phyloP scores from a whole-genome alignment of 2,113 vertebrate genomes.

The Candoia aspera region DNA sequence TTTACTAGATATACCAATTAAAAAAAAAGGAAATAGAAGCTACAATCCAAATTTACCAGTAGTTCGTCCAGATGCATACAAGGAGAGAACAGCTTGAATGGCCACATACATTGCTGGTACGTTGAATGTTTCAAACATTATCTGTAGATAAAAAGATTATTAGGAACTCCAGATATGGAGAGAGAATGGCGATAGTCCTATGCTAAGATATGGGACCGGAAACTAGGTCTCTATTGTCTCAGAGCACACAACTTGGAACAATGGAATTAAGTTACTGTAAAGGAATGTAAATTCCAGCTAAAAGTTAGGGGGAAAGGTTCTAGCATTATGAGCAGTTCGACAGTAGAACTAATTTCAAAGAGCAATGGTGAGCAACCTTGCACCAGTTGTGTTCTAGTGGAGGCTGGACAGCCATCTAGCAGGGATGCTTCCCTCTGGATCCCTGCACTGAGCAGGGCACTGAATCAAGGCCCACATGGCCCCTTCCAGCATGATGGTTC shows the following conservation, averaged over 20 bases:
- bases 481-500: neutral
- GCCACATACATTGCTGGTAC: constrained; percentile 55
- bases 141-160: constrained; percentile 38
- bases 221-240: neutral
- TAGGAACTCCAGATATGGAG: neutral
- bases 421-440: neutral
- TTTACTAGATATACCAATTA: neutral
- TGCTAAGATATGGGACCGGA: neutral
- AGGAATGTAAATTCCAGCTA: neutral
- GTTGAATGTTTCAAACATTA: constrained; percentile 56
- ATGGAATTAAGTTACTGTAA: neutral
- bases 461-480: neutral
- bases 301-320: neutral
- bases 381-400: neutral
- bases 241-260: neutral
- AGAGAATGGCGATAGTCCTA: neutral
- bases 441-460: neutral
- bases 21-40: accelerated
- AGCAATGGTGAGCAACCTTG: neutral
- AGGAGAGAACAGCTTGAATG: constrained; percentile 62
- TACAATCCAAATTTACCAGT: constrained; percentile 47
- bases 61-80: constrained; percentile 57
- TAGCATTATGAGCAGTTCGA: neutral
- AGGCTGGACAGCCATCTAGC: neutral
- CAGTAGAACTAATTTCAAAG: neutral